Evolutionary conservation across 1,140 invertebrate genomes (phyloP).

Genomic region (Chironomus tepperi): DNA sequence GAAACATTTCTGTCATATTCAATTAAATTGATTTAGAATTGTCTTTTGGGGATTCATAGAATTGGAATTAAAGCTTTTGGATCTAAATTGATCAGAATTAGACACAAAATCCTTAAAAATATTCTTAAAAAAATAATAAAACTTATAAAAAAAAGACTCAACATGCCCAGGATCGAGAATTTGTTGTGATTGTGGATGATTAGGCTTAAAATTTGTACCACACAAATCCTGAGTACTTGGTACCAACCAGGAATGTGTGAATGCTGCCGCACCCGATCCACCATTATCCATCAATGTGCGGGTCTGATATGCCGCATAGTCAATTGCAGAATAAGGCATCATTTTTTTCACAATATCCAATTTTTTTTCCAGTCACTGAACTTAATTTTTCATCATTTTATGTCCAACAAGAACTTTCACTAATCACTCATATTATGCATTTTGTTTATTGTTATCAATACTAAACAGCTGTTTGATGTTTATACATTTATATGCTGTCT

Average conservation of each 20-base stretch:
- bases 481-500: neutral
- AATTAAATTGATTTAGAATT: no score
- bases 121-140: no score
- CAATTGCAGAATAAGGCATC: slow-evolving; percentile 82
- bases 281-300: slow-evolving; percentile 46
- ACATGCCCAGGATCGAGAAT: slow-evolving; percentile 86
- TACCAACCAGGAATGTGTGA: slow-evolving; percentile 88
- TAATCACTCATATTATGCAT: no score
- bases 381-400: neutral
- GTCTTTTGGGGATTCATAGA: no score
- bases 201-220: slow-evolving; percentile 43
- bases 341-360: slow-evolving; percentile 40
- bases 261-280: slow-evolving; percentile 51
- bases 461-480: neutral
- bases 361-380: neutral
- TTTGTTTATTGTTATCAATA: no score
- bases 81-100: no score
- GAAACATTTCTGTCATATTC: no score
- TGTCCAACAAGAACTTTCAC: no score
- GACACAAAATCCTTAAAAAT: no score
- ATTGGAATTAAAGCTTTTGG: no score
- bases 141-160: slow-evolving; percentile 45
- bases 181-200: slow-evolving; percentile 40
- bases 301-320: slow-evolving; percentile 74
- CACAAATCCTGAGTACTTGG: slow-evolving; percentile 72